phyloP scores from a whole-genome alignment of 1,140 invertebrate genomes.

The Cotesia vestalis region DNA sequence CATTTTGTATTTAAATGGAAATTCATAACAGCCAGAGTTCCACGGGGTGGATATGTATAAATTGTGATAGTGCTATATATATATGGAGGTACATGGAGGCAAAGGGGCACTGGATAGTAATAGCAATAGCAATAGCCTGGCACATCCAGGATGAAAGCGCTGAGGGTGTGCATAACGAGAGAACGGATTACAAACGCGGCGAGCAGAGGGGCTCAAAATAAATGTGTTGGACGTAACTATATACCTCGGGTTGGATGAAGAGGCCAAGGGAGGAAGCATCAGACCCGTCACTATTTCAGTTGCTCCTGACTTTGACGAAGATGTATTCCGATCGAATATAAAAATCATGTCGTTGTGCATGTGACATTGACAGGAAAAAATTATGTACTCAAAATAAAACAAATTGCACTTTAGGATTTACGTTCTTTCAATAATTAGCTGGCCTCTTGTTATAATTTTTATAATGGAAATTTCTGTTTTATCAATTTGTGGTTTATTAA shows the following conservation, averaged over 20 bases:
- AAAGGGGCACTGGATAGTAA: not conserved
- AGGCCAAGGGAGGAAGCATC: not conserved
- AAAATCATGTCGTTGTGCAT: slow-evolving; percentile 16
- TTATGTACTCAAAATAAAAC: slow-evolving; percentile 6
- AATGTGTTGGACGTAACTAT: slow-evolving; percentile 10
- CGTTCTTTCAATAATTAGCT: no score
- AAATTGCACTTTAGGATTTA: not conserved
- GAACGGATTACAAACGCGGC: slow-evolving; percentile 14
- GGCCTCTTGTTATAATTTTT: not conserved
- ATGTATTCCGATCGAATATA: slow-evolving; percentile 49
- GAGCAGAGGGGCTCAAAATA: not conserved
- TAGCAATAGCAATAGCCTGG: no score
- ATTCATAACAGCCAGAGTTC: slow-evolving; percentile 17
- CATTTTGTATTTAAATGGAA: slow-evolving; percentile 48
- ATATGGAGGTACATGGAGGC: slow-evolving; percentile 37
- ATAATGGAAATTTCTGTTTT: not conserved
- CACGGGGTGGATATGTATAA: not conserved
- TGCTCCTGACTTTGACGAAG: slow-evolving; percentile 51
- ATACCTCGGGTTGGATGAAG: not conserved
- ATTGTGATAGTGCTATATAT: not conserved
- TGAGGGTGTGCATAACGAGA: slow-evolving; percentile 18
- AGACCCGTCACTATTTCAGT: slow-evolving; percentile 47
- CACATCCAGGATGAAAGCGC: no score
- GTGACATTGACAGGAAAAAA: slow-evolving; percentile 6
- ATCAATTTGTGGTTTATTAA: not conserved